Base-by-base conservation (phyloP, 2,797 vertebrate species). In the Parotocinclus haroldoi region DNA sequence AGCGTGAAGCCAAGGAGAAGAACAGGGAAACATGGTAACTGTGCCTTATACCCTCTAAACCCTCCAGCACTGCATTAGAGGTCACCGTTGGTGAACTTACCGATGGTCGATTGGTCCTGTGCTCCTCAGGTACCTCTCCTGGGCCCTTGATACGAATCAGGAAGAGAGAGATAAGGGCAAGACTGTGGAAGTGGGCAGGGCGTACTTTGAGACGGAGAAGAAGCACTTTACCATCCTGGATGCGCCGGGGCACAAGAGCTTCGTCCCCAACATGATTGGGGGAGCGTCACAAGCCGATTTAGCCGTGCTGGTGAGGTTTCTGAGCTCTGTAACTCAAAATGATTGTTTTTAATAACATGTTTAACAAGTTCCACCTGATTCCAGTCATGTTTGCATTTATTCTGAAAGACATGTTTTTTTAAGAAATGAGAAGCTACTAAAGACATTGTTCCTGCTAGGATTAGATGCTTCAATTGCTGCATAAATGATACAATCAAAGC, bases 171-270 rank as follows among this genome's bases (percentile, higher is more conserved):
- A 99, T 86, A 99, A 98, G 82, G 96, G 96, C 63, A 98, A 99
- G 89, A 99, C 96, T 0, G 96, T 99, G 67, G 96, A 99, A 85
- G 96, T 99, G 63, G 96, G 96, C 59, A 89, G 96, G 63, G 96
- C 96, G 5, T 99, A 98, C 82, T 99, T 99, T 76, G 96, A 99
- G 87, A 98, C 95, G 0, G 94, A 96, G 74, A 97, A 96, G 84
- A 99, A 96, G 84, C 96, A 98, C 88, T 99, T 99, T 89, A 99
- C 96, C 79, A 99, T 99, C 83, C 86, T 99, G 78, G 96, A 99
- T 56, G 96, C 96, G 70, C 96, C 96, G 7, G 96, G 96, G 52
- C 96, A 99, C 81, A 99, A 99, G 89, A 98, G 96, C 81, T 99
- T 99, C 76, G 96, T 99, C 53, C 96, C 96, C 50, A 99, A 99